A percentile compares a stretch with the other conserved stretches of the same genome.
phyloP scores from a whole-genome alignment of 2,113 vertebrate genomes.

The Mastomys coucha region DNA sequence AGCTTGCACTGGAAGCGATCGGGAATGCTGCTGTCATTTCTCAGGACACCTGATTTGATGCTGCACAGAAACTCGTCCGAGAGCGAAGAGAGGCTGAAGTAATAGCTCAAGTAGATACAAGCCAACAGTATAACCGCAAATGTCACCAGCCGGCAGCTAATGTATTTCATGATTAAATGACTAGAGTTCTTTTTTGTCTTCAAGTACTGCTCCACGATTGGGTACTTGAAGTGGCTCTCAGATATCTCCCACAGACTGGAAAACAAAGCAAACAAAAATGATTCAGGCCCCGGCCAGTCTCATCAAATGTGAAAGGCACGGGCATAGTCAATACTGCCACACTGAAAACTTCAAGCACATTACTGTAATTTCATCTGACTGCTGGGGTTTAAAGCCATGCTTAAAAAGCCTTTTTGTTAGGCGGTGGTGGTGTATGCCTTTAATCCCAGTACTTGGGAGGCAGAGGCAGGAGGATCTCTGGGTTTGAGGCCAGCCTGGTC shows the following conservation, averaged over 20 bases:
- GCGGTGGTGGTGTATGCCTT: too few species aligned
- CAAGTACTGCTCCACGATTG: constrained; percentile 96
- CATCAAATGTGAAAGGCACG: background rate
- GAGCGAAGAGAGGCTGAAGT: constrained; percentile 93
- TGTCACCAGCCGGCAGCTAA: constrained; percentile 90
- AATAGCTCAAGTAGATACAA: constrained; percentile 93
- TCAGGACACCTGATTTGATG: constrained; percentile 92
- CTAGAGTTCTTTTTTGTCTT: constrained; percentile 92
- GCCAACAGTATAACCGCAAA: constrained; percentile 90
- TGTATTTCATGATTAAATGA: constrained; percentile 91
- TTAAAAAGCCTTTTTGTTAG: background rate
- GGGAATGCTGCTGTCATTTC: constrained; percentile 90
- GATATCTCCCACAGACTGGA: constrained; percentile 91
- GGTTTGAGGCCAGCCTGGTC: too few species aligned
- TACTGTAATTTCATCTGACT: background rate
- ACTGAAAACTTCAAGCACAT: background rate
- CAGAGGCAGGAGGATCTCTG: too few species aligned
- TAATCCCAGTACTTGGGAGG: too few species aligned
- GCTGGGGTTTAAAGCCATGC: background rate
- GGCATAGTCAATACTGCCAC: too few species aligned
- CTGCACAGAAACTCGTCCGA: constrained; percentile 95
- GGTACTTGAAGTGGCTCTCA: constrained; percentile 95
- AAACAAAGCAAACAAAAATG: background rate
- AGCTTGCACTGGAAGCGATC: constrained; percentile 94
- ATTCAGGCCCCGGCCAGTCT: background rate